Conservation (phyloP, 2,888 invertebrate species). For the Nyleta sp. region DNA sequence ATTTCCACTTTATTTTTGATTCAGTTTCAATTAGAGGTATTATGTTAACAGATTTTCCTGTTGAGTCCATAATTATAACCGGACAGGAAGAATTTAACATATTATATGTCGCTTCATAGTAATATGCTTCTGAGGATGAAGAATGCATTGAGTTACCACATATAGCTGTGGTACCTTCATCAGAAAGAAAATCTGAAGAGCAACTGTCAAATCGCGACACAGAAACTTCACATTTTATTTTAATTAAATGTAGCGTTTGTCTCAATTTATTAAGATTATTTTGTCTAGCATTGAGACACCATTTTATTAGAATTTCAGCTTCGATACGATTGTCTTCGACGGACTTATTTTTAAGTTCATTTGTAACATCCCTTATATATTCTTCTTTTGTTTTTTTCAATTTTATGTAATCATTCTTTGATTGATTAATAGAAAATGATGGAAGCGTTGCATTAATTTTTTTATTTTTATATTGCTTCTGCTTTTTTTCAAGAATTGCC, state of each 20-base stretch:
- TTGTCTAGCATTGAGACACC: too few species aligned
- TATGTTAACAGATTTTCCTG: slow-evolving; percentile 16
- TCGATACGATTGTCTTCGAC: neutral
- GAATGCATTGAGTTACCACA: slow-evolving; percentile 25
- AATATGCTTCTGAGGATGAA: slow-evolving; percentile 17
- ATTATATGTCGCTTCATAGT: slow-evolving; percentile 7
- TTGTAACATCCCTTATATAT: neutral
- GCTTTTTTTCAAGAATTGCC: too few species aligned
- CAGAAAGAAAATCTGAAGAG: neutral
- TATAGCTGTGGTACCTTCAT: slow-evolving; percentile 5
- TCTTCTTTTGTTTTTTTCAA: neutral
- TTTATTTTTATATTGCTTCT: too few species aligned
- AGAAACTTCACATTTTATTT: slow-evolving; percentile 28
- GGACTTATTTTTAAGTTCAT: neutral
- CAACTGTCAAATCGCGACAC: slow-evolving; percentile 3
- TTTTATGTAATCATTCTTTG: neutral
- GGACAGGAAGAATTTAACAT: neutral
- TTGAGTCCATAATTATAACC: neutral
- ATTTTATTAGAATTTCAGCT: slow-evolving; percentile 11
- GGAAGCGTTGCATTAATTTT: too few species aligned
- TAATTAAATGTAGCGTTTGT: slow-evolving; percentile 13
- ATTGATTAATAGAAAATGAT: too few species aligned
- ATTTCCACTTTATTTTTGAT: slow-evolving; percentile 18
- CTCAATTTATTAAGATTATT: neutral
- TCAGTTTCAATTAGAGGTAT: neutral